Percentiles rank a stretch among this genome's conserved stretches.
Conservation (phyloP, 2,797 vertebrate genomes). For the Etheostoma perlongum region DNA sequence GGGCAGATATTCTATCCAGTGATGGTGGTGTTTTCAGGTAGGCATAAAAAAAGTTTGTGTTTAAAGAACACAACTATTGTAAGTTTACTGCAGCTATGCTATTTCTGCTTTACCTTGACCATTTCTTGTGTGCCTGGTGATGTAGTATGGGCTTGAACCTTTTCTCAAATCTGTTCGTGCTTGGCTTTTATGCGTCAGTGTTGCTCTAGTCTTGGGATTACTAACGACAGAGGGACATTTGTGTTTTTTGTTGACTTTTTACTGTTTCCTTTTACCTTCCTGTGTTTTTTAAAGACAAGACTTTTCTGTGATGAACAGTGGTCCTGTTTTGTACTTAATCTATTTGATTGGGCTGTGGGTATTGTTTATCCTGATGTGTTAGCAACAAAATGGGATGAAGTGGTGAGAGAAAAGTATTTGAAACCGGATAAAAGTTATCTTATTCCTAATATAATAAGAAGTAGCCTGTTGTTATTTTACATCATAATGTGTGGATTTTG, state of each 20-base stretch:
- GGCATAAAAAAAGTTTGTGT: neutral
- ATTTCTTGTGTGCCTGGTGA: neutral
- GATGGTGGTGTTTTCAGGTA: constrained; percentile 12
- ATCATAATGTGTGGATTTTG: neutral
- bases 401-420: too few relatives aligned
- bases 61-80: neutral
- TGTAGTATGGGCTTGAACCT: constrained; percentile 2
- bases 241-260: too few relatives aligned
- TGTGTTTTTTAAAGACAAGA: too few relatives aligned
- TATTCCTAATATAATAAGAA: neutral
- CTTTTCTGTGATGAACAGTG: too few relatives aligned
- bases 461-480: neutral
- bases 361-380: too few relatives aligned
- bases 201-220: neutral
- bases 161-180: constrained; percentile 9
- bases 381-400: too few relatives aligned
- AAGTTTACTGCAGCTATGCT: neutral
- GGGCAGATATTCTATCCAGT: constrained; percentile 17
- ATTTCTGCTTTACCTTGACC: neutral
- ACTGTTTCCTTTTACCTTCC: too few relatives aligned
- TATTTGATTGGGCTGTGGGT: too few relatives aligned
- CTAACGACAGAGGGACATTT: too few relatives aligned
- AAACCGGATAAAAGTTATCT: neutral
- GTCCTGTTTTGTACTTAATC: too few relatives aligned
- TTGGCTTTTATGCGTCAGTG: constrained; percentile 2